Conservation (phyloP, 2,797 vertebrate genomes). For the Mormyrus proboscirostris region DNA sequence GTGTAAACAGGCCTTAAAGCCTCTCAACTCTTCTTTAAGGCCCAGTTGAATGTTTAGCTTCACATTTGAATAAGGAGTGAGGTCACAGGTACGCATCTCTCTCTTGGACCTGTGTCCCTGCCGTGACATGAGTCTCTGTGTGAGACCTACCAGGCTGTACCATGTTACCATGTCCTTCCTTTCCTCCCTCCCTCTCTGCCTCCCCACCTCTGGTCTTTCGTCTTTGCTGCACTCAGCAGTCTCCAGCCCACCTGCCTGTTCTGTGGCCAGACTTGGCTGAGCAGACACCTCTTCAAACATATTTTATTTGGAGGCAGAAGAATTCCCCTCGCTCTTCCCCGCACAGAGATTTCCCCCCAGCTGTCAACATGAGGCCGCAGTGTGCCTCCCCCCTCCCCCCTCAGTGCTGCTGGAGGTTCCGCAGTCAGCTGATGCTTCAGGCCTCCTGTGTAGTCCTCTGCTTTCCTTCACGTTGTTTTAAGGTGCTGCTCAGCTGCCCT, state of each 20-base stretch:
- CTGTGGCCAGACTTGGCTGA: constrained; percentile 27
- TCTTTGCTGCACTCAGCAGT: constrained; percentile 43
- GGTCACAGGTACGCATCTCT: no score
- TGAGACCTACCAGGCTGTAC: background rate
- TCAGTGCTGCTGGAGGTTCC: background rate
- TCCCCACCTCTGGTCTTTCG: background rate
- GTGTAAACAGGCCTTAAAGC: no score
- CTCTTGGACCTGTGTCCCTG: background rate
- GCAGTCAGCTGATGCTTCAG: background rate
- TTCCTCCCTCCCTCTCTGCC: background rate
- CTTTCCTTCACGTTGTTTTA: background rate
- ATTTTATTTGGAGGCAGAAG: constrained; percentile 22
- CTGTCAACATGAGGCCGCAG: background rate
- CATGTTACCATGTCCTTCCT: constrained; percentile 27
- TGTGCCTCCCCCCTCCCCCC: constrained; percentile 10
- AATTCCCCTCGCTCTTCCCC: background rate
- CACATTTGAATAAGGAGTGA: background rate
- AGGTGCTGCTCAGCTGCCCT: background rate
- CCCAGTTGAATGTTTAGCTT: background rate
- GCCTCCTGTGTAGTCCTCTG: background rate
- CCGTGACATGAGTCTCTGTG: background rate
- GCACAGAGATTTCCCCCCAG: background rate
- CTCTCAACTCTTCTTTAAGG: no score
- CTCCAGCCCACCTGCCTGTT: constrained; percentile 51
- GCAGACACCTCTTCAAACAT: constrained; percentile 42